Evolutionary conservation across 2,113 vertebrate species (phyloP).

Genomic region (Saguinus imperator): DNA sequence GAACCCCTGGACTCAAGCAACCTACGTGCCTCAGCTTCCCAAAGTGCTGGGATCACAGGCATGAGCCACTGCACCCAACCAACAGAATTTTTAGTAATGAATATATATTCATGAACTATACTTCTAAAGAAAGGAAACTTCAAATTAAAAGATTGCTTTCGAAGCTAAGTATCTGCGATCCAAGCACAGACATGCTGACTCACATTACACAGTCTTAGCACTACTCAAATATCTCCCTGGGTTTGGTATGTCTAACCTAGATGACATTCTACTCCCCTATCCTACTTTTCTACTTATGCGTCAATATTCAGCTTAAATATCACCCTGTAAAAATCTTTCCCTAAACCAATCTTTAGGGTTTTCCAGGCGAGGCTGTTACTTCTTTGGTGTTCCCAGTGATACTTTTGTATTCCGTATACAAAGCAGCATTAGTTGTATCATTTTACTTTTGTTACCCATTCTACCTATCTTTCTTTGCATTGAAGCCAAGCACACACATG

Average conservation of each 20-base stretch:
- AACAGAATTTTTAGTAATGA: background rate
- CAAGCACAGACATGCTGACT: background rate
- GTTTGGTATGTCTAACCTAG: background rate
- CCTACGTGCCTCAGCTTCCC: too few species aligned
- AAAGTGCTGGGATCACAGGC: too few species aligned
- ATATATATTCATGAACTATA: background rate
- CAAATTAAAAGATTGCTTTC: background rate
- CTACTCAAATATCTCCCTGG: background rate
- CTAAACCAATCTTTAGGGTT: background rate
- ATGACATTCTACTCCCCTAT: background rate
- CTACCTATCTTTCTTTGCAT: background rate
- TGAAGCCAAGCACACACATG: background rate
- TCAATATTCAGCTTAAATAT: constrained; percentile 22
- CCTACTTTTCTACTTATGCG: background rate
- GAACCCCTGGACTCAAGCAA: too few species aligned
- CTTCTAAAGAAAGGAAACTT: background rate
- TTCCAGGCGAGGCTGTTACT: background rate
- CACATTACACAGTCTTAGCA: background rate
- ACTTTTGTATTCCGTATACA: background rate
- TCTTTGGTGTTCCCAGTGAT: background rate
- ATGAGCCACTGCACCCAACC: too few species aligned
- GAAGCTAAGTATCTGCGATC: background rate
- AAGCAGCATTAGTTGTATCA: background rate
- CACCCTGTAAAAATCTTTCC: background rate
- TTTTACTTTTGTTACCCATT: background rate